Evolutionary conservation across 2,888 invertebrate species (phyloP), one percentile per base, ranked within the genome.

Genomic region (Amorpha juglandis): DNA sequence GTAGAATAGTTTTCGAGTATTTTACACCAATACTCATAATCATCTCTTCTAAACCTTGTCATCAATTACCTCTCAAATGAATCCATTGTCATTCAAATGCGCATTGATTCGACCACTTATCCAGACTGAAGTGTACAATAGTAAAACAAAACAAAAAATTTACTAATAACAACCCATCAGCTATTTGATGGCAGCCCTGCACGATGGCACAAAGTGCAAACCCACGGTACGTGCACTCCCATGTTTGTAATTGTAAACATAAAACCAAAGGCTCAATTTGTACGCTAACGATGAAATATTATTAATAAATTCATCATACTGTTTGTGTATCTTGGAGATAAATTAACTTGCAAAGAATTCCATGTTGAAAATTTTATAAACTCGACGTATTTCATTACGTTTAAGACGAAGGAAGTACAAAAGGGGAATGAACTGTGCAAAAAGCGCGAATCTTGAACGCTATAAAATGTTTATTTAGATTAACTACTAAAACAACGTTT

Each of bases 261-360:
- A 66, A 68, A 71, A 71, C 72, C 27, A 64, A 73, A 72, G 69
- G 69, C 65, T 72, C 71, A 74, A 75, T 76, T 75, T 72, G 70
- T 76, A 71, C 64, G 63, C 67, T 63, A 55, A 66, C 67, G 68
- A 68, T 70, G 67, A 71, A 70, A 68, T 58, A 67, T 70, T 64
- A 62, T 33, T 67, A 63, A 63, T 66, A 67, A 68, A 66, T 50
- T 16, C 6, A 21, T 27, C 62, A 48, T n/a, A 19, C 14, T 58
- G 38, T 42, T 38, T n/a, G 55, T 16, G 35, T 55, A 38, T 55
- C 11, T 58, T 58, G 14, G 19, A 33, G 38, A 9, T 19, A 21
- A 19, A 42, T 58, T 16, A 58, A 42, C 58, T 58, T 19, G 35
- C 38, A 55, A 55, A 55, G 38, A 55, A 38, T 42, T 58, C 12